Evolutionary conservation across 1,140 invertebrate genomes (phyloP).

Genomic region (Telenomus remus): DNA sequence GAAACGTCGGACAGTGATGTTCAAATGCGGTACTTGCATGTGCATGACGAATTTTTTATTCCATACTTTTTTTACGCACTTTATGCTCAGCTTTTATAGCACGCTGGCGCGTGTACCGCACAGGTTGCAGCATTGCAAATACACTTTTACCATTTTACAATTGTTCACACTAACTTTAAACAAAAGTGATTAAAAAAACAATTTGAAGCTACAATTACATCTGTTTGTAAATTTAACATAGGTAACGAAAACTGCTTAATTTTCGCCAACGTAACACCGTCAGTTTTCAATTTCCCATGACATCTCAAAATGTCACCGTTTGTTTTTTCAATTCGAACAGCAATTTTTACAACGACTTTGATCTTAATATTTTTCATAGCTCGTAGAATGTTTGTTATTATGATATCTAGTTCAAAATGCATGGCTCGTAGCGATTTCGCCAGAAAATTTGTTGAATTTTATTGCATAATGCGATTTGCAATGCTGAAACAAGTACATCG

Average conservation of each 20-base stretch:
- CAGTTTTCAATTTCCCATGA: no score
- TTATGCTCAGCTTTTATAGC: slow-evolving; percentile 53
- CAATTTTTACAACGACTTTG: no score
- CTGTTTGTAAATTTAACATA: not conserved
- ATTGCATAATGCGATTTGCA: slow-evolving; percentile 25
- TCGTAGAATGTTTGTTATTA: no score
- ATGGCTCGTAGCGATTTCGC: not conserved
- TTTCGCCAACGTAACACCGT: no score
- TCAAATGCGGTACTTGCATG: slow-evolving; percentile 58
- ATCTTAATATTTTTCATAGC: no score
- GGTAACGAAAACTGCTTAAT: no score
- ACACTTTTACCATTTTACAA: slow-evolving; percentile 9
- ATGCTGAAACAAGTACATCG: slow-evolving; percentile 50
- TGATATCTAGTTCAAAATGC: no score
- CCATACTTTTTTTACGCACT: slow-evolving; percentile 52
- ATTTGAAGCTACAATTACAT: not conserved
- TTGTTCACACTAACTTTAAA: not conserved
- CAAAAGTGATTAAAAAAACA: not conserved
- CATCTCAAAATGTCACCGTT: no score
- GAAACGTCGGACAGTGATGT: slow-evolving; percentile 32
- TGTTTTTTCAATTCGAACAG: no score
- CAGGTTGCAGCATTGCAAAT: slow-evolving; percentile 55
- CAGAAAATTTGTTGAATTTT: slow-evolving; percentile 3
- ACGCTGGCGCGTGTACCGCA: slow-evolving; percentile 50
- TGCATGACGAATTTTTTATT: slow-evolving; percentile 61